Evolutionary conservation across 2,797 vertebrate species (phyloP).

Genomic region (Salarias fasciatus): DNA sequence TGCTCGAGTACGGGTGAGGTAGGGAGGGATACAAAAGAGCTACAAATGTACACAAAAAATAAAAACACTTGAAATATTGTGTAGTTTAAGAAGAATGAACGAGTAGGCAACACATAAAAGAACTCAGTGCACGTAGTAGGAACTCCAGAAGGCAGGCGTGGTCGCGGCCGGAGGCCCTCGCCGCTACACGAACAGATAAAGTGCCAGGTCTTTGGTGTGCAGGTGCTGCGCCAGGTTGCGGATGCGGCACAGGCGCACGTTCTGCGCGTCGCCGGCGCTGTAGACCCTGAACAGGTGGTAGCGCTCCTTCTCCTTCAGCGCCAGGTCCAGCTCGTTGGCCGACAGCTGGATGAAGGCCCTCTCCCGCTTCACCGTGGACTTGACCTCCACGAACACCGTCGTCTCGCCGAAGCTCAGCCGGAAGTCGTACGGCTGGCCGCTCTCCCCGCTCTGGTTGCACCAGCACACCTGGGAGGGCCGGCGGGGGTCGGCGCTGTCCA

Average conservation of each 20-base stretch:
- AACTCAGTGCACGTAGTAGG: slow-evolving; percentile 39
- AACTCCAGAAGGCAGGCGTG: slow-evolving; percentile 14
- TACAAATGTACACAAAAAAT: neutral
- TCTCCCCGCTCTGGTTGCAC: slow-evolving; percentile 82
- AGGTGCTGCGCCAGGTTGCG: slow-evolving; percentile 84
- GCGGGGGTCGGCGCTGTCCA: slow-evolving; percentile 46
- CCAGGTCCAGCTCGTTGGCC: slow-evolving; percentile 83
- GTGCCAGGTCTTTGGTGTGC: slow-evolving; percentile 80
- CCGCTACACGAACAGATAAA: slow-evolving; percentile 80
- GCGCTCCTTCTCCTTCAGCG: slow-evolving; percentile 77
- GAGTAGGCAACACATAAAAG: neutral
- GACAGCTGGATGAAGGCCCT: slow-evolving; percentile 81
- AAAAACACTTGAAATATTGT: neutral
- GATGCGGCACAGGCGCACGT: slow-evolving; percentile 80
- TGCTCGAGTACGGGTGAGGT: slow-evolving; percentile 21
- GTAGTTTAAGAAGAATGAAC: slow-evolving; percentile 11
- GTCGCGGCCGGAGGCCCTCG: too few relatives aligned
- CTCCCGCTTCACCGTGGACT: slow-evolving; percentile 80
- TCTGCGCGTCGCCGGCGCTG: slow-evolving; percentile 75
- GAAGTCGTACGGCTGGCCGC: slow-evolving; percentile 83
- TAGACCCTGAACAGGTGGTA: slow-evolving; percentile 84
- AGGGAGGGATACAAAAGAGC: slow-evolving; percentile 15
- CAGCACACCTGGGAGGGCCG: slow-evolving; percentile 73
- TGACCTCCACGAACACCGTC: slow-evolving; percentile 82
- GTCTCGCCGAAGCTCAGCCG: slow-evolving; percentile 62